Evolutionary conservation across 2,888 invertebrate genomes (phyloP), one percentile per base, ranked within the genome.

Genomic region (Achlya flavicornis): DNA sequence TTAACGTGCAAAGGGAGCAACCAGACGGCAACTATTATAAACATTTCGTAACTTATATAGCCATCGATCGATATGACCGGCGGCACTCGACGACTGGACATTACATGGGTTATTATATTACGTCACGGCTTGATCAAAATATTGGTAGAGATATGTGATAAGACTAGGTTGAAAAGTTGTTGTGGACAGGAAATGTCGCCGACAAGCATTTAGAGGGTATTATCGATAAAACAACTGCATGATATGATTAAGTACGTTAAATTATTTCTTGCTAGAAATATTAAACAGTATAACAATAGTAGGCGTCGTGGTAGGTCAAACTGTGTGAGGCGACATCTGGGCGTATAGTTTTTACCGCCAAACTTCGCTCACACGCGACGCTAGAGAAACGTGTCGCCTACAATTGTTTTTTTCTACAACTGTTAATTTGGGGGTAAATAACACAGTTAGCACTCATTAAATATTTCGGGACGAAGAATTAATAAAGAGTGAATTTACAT

Each of bases 1-100:
- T 74, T 75, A 75, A 76, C 75, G 74, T 77, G 78, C 79, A 78
- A 76, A 80, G 81, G 80, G 80, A 85, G 77, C 78, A 71, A 79
- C 76, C 79, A 81, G 77, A 80, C 81, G 78, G 77, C 76, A 74
- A 69, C 74, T 76, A 85, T 82, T 83, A 83, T 80, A 85, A 85
- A 87, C 79, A 89, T 91, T 91, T 90, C 88, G 81, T 89, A 91
- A 91, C 83, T 71, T 76, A 77, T 79, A 79, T 77, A 81, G 69
- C 71, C 68, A 70, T 64, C 81, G 83, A 86, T 89, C 88, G 78
- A 89, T 88, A 86, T 75, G 73, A 77, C 74, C 72, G 77, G 68
- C 79, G 75, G 80, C 73, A 78, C 78, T 83, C 53, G 53, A 53
- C 53, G 19, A 53, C 7, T 53, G 77, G 75, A 72, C 75, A 75